phyloP scores from a whole-genome alignment of 2,888 invertebrate species.

The Bellardia bayeri region DNA sequence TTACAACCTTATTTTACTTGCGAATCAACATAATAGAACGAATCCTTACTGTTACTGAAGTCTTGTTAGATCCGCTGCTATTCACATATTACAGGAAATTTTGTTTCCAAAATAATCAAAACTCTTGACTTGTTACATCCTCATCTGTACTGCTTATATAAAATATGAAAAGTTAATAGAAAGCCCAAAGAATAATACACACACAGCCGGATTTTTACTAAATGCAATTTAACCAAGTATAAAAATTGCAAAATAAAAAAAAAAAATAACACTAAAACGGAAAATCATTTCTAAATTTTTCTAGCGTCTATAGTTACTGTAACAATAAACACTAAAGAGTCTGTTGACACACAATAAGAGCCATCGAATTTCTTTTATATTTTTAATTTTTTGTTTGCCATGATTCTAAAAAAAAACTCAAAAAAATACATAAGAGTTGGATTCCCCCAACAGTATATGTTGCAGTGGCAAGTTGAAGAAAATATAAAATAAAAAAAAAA shows the following conservation, averaged over 20 bases:
- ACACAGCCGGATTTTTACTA: conserved; percentile 55
- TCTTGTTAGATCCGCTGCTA: too few relatives aligned
- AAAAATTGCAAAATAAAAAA: conserved; percentile 26
- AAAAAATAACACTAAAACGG: conserved; percentile 36
- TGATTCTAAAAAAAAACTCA: conserved; percentile 14
- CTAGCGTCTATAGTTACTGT: conserved; percentile 63
- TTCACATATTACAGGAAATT: too few relatives aligned
- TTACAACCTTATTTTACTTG: too few relatives aligned
- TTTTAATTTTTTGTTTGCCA: conserved; percentile 21
- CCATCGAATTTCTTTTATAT: conserved; percentile 67
- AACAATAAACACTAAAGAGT: conserved; percentile 72
- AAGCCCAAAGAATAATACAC: conserved; percentile 47
- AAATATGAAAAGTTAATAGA: conserved; percentile 75
- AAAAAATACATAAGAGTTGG: conserved; percentile 34
- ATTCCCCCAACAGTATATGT: conserved; percentile 31
- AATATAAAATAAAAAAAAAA: conserved; percentile 21
- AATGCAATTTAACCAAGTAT: conserved; percentile 73
- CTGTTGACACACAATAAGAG: conserved; percentile 73
- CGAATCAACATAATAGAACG: too few relatives aligned
- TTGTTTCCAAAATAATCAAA: too few relatives aligned
- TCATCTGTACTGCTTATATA: conserved; percentile 26
- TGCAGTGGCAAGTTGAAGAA: not conserved
- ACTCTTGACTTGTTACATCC: not conserved
- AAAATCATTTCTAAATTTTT: conserved; percentile 67
- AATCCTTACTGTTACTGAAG: too few relatives aligned